These are phyloP conservation scores for Glaucomys volans DNA, from an alignment of 2,113 vertebrate species.

Conservation along the genomic window DNA sequence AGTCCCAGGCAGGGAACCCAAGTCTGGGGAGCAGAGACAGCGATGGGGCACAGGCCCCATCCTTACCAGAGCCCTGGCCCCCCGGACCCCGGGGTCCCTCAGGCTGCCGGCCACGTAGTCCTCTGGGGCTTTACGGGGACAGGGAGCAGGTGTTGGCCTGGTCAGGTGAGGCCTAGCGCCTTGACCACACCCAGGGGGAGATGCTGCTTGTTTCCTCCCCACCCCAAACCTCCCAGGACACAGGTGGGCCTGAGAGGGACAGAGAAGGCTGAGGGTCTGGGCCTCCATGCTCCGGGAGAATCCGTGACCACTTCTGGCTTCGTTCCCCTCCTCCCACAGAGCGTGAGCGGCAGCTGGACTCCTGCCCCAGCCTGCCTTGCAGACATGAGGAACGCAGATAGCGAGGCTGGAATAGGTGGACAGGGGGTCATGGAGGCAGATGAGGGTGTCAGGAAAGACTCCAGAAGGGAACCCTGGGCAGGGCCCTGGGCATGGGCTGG, in stretches of 20 bases:
- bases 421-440: neutral
- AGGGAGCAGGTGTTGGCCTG: neutral
- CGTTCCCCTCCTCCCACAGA: neutral
- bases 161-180: neutral
- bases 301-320: neutral
- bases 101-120: neutral
- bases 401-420: neutral
- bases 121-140: neutral
- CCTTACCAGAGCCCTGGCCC: neutral
- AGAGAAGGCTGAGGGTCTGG: neutral
- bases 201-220: neutral
- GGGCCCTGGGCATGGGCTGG: neutral
- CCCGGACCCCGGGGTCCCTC: neutral
- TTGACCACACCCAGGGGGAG: neutral
- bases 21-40: neutral
- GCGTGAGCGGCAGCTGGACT: neutral
- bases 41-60: neutral
- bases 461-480: neutral
- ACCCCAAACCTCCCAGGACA: neutral
- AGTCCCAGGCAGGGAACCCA: neutral
- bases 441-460: neutral
- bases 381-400: neutral
- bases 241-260: neutral
- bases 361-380: constrained; percentile 52
- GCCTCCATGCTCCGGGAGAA: rapidly evolving